Base-by-base conservation (phyloP, 2,113 vertebrate species). In the Accipiter cooperii region DNA sequence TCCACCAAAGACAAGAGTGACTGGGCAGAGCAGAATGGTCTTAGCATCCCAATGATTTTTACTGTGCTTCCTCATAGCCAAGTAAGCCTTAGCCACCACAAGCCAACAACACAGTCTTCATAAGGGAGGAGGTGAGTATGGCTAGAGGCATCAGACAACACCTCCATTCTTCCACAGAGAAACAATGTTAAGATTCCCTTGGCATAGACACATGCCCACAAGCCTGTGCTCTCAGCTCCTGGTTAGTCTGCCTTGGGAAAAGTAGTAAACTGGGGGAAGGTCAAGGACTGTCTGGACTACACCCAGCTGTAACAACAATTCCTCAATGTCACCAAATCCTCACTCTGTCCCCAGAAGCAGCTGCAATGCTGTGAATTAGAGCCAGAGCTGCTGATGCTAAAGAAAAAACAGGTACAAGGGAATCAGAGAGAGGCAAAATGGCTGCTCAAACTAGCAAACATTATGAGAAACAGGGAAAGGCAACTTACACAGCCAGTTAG, bases 71-170 rank as follows among this genome's bases (percentile, higher is more conserved):
- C 57, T 71, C 57, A 87, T 25, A 66, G 79, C 15, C 68, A 70
- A 75, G 65, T 55, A 82, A 79, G 34, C 46, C 34, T 87, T 21
- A 31, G 15, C 19, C 8, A 14, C 38, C 19, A 52, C 19, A n/a
- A 76, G 21, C 21, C 83, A 84, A 47, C 20, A n/a, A 38, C 6
- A 52, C 8, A 47, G 25, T 21, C 68, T 64, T 64, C 58, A 33
- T 12, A 47, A 1, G 2, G 31, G 15, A 78, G 10, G 6, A 57
- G 13, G 16, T 2, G 29, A 6, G 1, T 3, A 8, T 10, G 31
- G 58, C n/a, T 14, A 13, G 5, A 68, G 52, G 42, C 25, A 71
- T 4, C 26, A 36, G 38, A 58, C 42, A 68, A 8, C 0, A 44
- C 20, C 64, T 36, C 20, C 34, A 14, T 22, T 55, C 46, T 74